A percentile compares a stretch with the other conserved stretches of the same genome.
These are phyloP conservation scores for Acanthopagrus latus DNA, from an alignment of 2,797 vertebrate genomes.

Conservation along the genomic window DNA sequence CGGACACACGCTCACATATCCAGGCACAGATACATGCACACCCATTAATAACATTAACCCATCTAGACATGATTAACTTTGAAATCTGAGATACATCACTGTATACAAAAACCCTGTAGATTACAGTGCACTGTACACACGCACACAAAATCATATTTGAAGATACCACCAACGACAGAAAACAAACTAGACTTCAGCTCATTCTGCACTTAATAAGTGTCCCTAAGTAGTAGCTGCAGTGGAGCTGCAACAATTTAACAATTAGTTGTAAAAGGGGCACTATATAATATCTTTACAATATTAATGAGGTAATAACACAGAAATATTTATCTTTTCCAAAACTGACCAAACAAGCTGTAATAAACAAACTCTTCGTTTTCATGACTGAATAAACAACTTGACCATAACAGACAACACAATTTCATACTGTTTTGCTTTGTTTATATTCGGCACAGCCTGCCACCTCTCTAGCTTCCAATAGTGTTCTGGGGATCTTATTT, in stretches of 20 bases:
- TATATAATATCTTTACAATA: no score
- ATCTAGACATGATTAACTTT: conserved; percentile 43
- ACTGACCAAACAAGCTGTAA: no score
- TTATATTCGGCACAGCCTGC: no score
- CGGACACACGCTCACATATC: background rate
- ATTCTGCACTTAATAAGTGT: conserved; percentile 30
- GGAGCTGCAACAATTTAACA: background rate
- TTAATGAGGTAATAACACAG: no score
- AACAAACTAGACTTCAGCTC: conserved; percentile 35
- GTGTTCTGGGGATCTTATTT: no score
- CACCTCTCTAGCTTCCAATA: no score
- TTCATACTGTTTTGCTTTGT: no score
- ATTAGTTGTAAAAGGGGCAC: no score
- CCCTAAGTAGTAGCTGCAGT: conserved; percentile 12
- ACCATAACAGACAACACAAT: no score
- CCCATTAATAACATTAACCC: conserved; percentile 46
- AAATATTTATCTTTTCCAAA: no score
- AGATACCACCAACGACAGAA: conserved; percentile 28
- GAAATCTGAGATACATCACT: conserved; percentile 38
- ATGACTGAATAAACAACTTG: no score
- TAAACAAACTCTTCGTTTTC: no score
- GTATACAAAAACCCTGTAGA: conserved; percentile 9
- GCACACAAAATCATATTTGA: conserved; percentile 13
- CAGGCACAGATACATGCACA: conserved; percentile 22
- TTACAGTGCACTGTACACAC: conserved; percentile 3